Evolutionary conservation across 2,888 invertebrate species (phyloP).

Genomic region (Eubasilissa splendida): DNA sequence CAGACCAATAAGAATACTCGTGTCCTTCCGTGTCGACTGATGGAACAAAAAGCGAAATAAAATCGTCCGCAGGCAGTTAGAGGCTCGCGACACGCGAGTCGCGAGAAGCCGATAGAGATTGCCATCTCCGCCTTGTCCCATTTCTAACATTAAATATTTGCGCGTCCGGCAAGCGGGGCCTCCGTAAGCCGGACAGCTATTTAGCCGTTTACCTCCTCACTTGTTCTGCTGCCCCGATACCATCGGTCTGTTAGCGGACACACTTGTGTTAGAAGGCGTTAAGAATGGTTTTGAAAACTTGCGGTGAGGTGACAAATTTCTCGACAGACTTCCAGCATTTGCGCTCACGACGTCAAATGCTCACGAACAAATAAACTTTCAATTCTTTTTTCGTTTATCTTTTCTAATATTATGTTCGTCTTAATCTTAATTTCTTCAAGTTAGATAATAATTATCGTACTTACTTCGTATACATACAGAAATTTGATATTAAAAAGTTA

Average conservation of each 20-base stretch:
- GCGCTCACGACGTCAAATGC: no score
- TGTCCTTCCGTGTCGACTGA: constrained; percentile 27
- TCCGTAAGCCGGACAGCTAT: neutral
- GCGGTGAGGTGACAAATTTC: no score
- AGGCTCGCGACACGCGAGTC: neutral
- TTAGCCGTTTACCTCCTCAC: constrained; percentile 22
- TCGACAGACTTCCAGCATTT: no score
- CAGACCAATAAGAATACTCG: constrained; percentile 18
- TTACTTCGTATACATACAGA: no score
- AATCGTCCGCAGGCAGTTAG: no score
- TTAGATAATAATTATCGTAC: no score
- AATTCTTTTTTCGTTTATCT: no score
- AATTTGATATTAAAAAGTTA: no score
- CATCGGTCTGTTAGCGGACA: constrained; percentile 12
- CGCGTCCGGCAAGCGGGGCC: neutral
- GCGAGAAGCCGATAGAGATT: constrained; percentile 30
- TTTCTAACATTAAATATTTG: constrained; percentile 30
- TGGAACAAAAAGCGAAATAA: neutral
- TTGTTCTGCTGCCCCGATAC: constrained; percentile 18
- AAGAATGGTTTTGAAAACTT: no score
- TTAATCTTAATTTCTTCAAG: no score
- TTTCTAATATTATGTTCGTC: no score
- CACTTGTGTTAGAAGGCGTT: neutral
- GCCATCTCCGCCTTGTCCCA: constrained; percentile 31
- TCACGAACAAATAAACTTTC: no score